These are phyloP conservation scores for Calcarius ornatus DNA, from an alignment of 2,113 vertebrate species.

Conservation along the genomic window DNA sequence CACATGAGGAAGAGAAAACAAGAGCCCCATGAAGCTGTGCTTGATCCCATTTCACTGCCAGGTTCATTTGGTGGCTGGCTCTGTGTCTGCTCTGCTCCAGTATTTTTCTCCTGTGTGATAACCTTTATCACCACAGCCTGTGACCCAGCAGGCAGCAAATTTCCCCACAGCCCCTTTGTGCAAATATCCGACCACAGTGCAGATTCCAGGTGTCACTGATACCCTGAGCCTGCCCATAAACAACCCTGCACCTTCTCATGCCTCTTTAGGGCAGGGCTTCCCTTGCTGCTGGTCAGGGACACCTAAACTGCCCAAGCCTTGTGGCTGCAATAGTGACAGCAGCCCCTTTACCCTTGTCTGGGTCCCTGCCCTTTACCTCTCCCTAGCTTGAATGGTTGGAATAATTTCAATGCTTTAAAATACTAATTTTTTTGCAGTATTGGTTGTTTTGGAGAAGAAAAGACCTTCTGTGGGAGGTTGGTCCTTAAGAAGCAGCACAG, in stretches of 20 bases:
- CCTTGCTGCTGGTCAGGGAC: background rate
- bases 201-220: background rate
- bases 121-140: background rate
- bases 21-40: background rate
- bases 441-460: background rate
- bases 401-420: background rate
- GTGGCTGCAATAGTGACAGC: background rate
- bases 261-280: background rate
- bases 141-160: background rate
- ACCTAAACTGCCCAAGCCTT: background rate
- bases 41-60: background rate
- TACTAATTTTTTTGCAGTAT: background rate
- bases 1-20: rapidly evolving
- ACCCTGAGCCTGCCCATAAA: background rate
- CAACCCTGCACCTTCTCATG: background rate
- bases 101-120: background rate
- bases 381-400: background rate
- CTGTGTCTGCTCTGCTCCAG: background rate
- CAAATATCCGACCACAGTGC: background rate
- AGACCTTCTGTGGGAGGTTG: background rate
- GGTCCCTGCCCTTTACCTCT: background rate
- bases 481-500: background rate
- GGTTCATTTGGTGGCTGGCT: background rate
- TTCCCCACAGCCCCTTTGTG: background rate
- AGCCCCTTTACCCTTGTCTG: background rate